These are phyloP conservation scores for Dasysyrphus tricinctus DNA, from an alignment of 2,888 invertebrate species.

Conservation along the genomic window DNA sequence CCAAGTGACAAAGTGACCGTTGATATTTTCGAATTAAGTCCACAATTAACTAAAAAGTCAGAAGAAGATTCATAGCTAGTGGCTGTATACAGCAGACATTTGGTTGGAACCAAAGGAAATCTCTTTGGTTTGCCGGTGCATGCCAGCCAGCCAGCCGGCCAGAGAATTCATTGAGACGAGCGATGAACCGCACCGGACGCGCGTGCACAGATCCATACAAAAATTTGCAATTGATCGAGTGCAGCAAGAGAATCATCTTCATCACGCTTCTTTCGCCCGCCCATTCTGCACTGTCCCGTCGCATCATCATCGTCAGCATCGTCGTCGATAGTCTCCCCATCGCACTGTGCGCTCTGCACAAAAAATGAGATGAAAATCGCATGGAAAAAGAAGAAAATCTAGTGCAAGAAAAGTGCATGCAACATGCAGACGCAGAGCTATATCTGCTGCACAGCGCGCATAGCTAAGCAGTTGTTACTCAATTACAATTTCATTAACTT, in stretches of 20 bases:
- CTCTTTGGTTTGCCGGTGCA: neutral
- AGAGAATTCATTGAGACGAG: constrained; percentile 22
- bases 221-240: constrained; percentile 59
- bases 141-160: neutral
- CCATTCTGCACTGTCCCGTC: neutral
- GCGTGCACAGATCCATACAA: constrained; percentile 65
- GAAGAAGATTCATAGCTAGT: neutral
- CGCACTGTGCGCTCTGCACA: neutral
- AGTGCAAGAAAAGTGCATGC: constrained; percentile 61
- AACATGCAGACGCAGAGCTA: constrained; percentile 34
- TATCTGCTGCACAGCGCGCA: constrained; percentile 29
- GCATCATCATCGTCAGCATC: neutral
- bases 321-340: neutral
- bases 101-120: constrained; percentile 4
- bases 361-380: constrained; percentile 35
- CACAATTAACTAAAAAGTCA: constrained; percentile 50
- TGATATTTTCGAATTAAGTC: constrained; percentile 69
- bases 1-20: constrained; percentile 39
- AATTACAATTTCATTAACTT: constrained; percentile 84
- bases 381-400: constrained; percentile 60
- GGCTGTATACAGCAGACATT: neutral
- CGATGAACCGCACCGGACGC: constrained; percentile 51
- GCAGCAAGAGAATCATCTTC: constrained; percentile 26
- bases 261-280: constrained; percentile 26
- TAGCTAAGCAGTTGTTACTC: constrained; percentile 79